phyloP scores from a whole-genome alignment of 2,113 vertebrate genomes.

The Laticauda laticaudata region DNA sequence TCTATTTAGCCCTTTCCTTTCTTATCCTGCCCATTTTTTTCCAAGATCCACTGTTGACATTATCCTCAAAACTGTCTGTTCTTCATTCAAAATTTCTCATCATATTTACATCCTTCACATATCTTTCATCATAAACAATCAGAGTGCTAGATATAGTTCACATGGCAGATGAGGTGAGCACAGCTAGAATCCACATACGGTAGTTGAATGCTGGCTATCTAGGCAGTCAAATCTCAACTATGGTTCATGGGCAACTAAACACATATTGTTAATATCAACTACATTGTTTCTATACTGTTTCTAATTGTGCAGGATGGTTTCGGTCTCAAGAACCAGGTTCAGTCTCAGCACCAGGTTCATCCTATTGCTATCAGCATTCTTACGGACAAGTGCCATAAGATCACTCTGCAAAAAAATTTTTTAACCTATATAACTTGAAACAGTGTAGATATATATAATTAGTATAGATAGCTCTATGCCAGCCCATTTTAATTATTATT shows the following conservation, averaged over 20 bases:
- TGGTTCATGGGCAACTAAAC: background rate
- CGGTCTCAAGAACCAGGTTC: background rate
- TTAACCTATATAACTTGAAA: background rate
- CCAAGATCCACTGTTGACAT: background rate
- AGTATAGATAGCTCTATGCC: background rate
- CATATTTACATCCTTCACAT: background rate
- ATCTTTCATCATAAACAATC: background rate
- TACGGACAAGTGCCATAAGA: background rate
- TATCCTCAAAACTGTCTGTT: background rate
- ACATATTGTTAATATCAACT: background rate
- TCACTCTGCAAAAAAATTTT: background rate
- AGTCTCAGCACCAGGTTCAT: background rate
- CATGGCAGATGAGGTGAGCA: background rate
- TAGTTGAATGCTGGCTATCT: background rate
- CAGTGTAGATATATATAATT: background rate
- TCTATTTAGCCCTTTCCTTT: background rate
- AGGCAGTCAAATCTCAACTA: background rate
- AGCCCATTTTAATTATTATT: background rate
- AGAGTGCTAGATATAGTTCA: background rate
- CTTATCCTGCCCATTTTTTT: background rate
- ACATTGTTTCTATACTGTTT: background rate
- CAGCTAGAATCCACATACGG: background rate
- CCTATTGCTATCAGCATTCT: background rate
- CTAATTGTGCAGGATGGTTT: background rate
- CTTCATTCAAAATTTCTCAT: background rate